Evolutionary conservation across 2,888 invertebrate genomes (phyloP).

Genomic region (Carabus problematicus): DNA sequence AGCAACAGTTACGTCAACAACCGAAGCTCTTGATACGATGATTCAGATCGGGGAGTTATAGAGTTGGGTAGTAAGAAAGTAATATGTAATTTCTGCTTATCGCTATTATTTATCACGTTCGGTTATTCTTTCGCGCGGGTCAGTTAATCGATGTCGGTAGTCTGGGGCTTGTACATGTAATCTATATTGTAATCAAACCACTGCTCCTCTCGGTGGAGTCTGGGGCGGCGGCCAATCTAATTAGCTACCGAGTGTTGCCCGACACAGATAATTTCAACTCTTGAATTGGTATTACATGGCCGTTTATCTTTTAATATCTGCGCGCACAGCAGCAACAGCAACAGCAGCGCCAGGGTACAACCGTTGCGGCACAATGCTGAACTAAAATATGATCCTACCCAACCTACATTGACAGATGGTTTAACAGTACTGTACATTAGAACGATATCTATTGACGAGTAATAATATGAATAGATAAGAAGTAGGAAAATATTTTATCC

Average conservation of each 20-base stretch:
- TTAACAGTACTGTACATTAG: no score
- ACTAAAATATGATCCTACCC: no score
- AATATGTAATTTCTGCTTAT: constrained; percentile 38
- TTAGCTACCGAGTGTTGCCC: constrained; percentile 44
- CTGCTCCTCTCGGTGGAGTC: constrained; percentile 24
- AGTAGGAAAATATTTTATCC: no score
- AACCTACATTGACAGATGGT: no score
- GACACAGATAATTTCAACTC: constrained; percentile 28
- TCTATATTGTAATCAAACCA: constrained; percentile 42
- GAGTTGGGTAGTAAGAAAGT: constrained; percentile 5
- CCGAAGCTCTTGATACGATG: no score
- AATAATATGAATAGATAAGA: no score
- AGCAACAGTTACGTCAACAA: no score
- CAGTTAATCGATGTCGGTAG: constrained; percentile 36
- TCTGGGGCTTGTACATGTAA: constrained; percentile 20
- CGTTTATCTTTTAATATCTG: constrained; percentile 40
- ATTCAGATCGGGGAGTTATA: no score
- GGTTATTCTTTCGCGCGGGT: constrained; percentile 9
- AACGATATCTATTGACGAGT: no score
- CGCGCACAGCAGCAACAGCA: not conserved
- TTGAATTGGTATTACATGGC: constrained; percentile 43
- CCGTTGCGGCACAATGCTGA: not conserved
- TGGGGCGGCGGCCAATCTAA: constrained; percentile 45
- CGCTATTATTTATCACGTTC: constrained; percentile 36
- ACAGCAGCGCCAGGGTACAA: no score